Conservation (phyloP, 2,113 vertebrate species). For the Bungarus multicinctus region DNA sequence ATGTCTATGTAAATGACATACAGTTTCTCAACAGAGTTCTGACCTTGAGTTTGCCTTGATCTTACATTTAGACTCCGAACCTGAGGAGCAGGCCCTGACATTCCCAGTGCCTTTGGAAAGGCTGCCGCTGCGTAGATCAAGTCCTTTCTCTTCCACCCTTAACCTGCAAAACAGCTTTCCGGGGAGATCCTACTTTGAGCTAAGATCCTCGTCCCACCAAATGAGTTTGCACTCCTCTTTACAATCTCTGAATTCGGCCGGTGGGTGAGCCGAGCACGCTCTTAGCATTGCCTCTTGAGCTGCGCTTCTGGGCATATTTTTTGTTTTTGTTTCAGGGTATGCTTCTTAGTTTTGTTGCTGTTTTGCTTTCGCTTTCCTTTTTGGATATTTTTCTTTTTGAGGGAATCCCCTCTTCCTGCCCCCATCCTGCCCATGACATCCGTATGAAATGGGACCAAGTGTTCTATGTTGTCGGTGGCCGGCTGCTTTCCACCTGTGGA, state of each 20-base stretch:
- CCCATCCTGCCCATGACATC: constrained; percentile 44
- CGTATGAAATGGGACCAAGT: constrained; percentile 34
- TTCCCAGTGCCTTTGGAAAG: constrained; percentile 82
- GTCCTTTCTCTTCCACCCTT: constrained; percentile 80
- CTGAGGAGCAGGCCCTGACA: constrained; percentile 78
- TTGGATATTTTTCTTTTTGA: constrained; percentile 35
- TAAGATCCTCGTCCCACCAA: constrained; percentile 77
- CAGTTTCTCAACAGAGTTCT: constrained; percentile 43
- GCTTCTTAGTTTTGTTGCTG: not conserved
- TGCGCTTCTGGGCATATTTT: constrained; percentile 65
- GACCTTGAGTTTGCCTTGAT: constrained; percentile 74
- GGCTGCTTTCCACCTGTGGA: constrained; percentile 20
- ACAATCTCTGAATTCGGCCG: constrained; percentile 77
- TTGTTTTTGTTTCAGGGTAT: constrained; percentile 30
- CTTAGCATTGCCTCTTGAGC: constrained; percentile 62
- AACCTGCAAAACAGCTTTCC: constrained; percentile 78
- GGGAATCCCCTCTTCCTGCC: too few relatives aligned
- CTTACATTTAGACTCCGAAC: constrained; percentile 77
- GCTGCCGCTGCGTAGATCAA: constrained; percentile 78
- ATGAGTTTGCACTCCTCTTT: constrained; percentile 79
- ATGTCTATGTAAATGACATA: constrained; percentile 1
- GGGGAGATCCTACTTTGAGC: constrained; percentile 80
- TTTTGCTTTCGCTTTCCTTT: not conserved
- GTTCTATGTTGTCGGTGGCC: constrained; percentile 60
- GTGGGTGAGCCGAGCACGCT: constrained; percentile 68